A percentile compares a stretch with the other conserved stretches of the same genome.
phyloP scores from a whole-genome alignment of 2,797 vertebrate genomes.

The Eulemur albifrons region DNA sequence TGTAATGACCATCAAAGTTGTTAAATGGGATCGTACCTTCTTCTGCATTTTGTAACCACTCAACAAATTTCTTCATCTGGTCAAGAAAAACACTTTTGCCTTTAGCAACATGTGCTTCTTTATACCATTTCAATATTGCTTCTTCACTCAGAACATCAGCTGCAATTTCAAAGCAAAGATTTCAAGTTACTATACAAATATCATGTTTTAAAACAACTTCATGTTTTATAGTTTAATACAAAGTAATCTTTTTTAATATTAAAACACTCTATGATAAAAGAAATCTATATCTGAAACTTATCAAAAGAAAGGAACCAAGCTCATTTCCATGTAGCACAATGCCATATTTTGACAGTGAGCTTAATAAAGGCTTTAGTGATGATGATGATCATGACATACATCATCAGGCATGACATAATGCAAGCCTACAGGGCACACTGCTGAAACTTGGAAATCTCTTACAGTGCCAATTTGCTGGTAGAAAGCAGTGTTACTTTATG shows the following conservation, averaged over 20 bases:
- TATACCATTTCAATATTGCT: conserved; percentile 94
- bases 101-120: conserved; percentile 92
- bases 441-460: background rate
- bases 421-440: background rate
- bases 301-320: background rate
- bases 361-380: background rate
- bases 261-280: background rate
- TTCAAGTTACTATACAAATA: background rate
- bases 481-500: background rate
- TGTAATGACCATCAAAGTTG: background rate
- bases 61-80: conserved; percentile 96
- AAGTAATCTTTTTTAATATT: background rate
- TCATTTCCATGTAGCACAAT: background rate
- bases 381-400: too few species aligned
- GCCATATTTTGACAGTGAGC: background rate
- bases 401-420: background rate
- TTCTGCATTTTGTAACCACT: conserved; percentile 95
- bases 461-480: background rate
- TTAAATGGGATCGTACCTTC: conserved; percentile 87
- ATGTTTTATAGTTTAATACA: background rate
- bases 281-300: background rate
- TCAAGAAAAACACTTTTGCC: conserved; percentile 95
- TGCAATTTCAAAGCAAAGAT: conserved; percentile 79
- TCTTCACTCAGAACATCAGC: conserved; percentile 95
- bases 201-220: background rate